Evolutionary conservation across 1,140 invertebrate species (phyloP).

Genomic region (Cataglyphis hispanica): DNA sequence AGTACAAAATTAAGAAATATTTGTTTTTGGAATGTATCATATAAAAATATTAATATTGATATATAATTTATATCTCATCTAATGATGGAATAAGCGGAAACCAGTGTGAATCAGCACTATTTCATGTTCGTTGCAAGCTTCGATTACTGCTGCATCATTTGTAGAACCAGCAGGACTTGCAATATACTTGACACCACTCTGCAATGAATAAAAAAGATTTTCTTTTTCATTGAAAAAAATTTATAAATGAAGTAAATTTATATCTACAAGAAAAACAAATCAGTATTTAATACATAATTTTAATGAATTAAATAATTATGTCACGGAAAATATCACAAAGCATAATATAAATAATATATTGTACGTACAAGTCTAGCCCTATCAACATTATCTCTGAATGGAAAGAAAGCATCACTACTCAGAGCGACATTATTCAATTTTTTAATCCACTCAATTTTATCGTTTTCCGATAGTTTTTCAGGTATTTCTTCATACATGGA

Average conservation of each 20-base stretch:
- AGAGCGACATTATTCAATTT: slow-evolving; percentile 95
- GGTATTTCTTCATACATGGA: slow-evolving; percentile 92
- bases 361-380: slow-evolving; percentile 93
- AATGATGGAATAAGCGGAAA: slow-evolving; percentile 98
- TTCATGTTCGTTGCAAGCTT: slow-evolving; percentile 96
- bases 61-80: slow-evolving; percentile 75
- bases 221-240: slow-evolving; percentile 37
- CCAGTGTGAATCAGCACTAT: slow-evolving; percentile 97
- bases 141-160: slow-evolving; percentile 96
- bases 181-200: slow-evolving; percentile 98
- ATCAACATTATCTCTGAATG: slow-evolving; percentile 99
- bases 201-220: slow-evolving; percentile 83
- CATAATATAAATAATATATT: slow-evolving; percentile 3
- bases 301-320: neutral
- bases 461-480: slow-evolving; percentile 89
- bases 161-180: slow-evolving; percentile 97
- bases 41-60: slow-evolving; percentile 24
- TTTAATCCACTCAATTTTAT: slow-evolving; percentile 93
- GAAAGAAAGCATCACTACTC: slow-evolving; percentile 99
- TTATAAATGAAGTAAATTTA: neutral
- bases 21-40: neutral
- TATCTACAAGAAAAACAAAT: neutral
- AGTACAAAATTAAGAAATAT: slow-evolving; percentile 44
- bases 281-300: slow-evolving; percentile 20
- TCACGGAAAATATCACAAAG: neutral